Evolutionary conservation across 1,140 invertebrate species (phyloP), one percentile per base, ranked within the genome.

Genomic region (Melitaea cinxia): DNA sequence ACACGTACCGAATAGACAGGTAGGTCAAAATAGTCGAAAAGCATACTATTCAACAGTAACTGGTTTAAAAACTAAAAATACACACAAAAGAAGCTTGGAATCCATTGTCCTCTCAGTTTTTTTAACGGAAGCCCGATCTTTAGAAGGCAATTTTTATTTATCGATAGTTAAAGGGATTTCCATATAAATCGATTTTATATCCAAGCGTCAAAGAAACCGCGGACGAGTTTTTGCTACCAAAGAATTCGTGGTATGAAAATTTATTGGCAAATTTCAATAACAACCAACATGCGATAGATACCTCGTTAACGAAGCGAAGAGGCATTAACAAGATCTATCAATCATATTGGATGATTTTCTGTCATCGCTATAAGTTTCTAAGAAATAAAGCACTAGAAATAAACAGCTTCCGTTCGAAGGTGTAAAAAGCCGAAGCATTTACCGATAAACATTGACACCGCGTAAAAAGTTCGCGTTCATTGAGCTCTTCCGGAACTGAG

Each of bases 131-230:
- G 65, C 66, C n/a, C 64, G 49, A 68, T 65, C 59, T 65, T 30
- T 55, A 50, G 53, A 67, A 68, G 58, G 50, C 53, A 65, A 72
- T 72, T 24, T 71, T 70, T 72, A 73, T 82, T 80, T 79, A 82
- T 80, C 59, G 76, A 70, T 64, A 49, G 55, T 42, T 45, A 79
- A 82, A 82, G 73, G 77, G 12, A 84, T 80, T 82, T 73, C 72
- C 68, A 78, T 80, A 73, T 79, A 72, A 75, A 83, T 80, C 65
- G 50, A 68, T 81, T 78, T 76, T 70, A 73, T 73, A 69, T 56
- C 56, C 19, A 28, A 30, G 30, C 45, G 42, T 60, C 66, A 80
- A 80, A 77, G 72, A 74, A 55, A 68, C 78, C 75, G 77, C 21
- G 12, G 10, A 10, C 4, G 56, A 58, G 15, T 57, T 42, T 57